Percentiles rank a stretch among this genome's conserved stretches.
Evolutionary conservation across 2,797 vertebrate genomes (phyloP).

Genomic region (Schizopygopsis malacanthus): DNA sequence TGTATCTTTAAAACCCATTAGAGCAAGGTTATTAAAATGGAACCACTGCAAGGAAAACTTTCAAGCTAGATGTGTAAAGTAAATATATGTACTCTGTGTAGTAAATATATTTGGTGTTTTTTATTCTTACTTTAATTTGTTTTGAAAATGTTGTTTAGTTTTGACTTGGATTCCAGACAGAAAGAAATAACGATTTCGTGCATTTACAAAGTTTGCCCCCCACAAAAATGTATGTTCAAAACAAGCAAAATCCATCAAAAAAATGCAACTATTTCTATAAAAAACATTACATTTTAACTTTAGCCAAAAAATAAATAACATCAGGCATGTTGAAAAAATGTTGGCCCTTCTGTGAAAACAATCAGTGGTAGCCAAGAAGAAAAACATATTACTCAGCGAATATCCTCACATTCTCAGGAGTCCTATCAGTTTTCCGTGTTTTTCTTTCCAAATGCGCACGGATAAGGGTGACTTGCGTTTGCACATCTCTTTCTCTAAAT

Average conservation of each 20-base stretch:
- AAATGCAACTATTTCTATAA: slow-evolving; percentile 14
- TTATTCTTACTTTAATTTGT: slow-evolving; percentile 11
- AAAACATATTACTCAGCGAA: slow-evolving; percentile 60
- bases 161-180: not conserved
- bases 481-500: slow-evolving; percentile 52
- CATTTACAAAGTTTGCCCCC: not conserved
- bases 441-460: slow-evolving; percentile 45
- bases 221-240: not conserved
- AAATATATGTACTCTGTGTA: too few species aligned
- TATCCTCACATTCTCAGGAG: slow-evolving; percentile 49
- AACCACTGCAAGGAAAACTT: not conserved
- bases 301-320: slow-evolving; percentile 40
- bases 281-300: not conserved
- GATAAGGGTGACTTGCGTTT: slow-evolving; percentile 51
- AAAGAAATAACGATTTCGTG: not conserved
- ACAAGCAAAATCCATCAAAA: slow-evolving; percentile 15
- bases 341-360: slow-evolving; percentile 53
- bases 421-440: slow-evolving; percentile 52
- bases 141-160: not conserved
- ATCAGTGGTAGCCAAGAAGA: slow-evolving; percentile 51
- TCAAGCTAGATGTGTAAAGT: not conserved
- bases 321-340: slow-evolving; percentile 33
- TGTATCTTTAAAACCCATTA: slow-evolving; percentile 34
- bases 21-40: not conserved
- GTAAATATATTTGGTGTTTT: too few species aligned